Conservation (phyloP, 2,888 invertebrate genomes). For the Drosophila helvetica region DNA sequence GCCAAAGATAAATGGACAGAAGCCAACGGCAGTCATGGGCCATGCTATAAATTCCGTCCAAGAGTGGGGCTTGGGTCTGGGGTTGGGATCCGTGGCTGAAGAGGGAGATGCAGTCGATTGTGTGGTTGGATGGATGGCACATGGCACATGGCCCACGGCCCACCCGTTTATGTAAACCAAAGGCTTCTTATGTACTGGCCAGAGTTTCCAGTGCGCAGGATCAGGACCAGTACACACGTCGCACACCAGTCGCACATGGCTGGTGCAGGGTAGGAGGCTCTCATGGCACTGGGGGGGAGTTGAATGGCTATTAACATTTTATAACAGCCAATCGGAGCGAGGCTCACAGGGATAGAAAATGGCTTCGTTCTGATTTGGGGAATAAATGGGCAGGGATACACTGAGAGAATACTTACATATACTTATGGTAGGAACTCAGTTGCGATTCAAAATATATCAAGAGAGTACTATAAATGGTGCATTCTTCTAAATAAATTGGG, state of each 20-base stretch:
- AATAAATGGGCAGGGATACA: constrained; percentile 17
- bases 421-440: no score
- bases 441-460: no score
- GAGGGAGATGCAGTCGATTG: constrained; percentile 5
- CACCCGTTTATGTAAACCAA: constrained; percentile 50
- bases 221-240: constrained; percentile 40
- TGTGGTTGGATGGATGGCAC: constrained; percentile 55
- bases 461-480: no score
- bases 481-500: no score
- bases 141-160: constrained; percentile 37
- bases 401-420: constrained; percentile 18
- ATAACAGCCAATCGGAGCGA: constrained; percentile 67
- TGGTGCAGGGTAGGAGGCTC: neutral
- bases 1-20: constrained; percentile 79
- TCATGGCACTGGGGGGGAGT: constrained; percentile 18
- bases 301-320: constrained; percentile 32
- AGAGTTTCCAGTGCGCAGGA: constrained; percentile 71
- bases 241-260: neutral
- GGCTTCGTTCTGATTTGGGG: constrained; percentile 44
- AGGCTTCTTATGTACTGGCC: constrained; percentile 56
- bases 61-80: constrained; percentile 6
- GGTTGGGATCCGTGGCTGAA: constrained; percentile 6
- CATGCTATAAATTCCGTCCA: constrained; percentile 62
- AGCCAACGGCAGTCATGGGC: constrained; percentile 73
- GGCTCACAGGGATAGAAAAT: constrained; percentile 61